Conservation (phyloP, 2,888 invertebrate species). For the Tiphia femorata region DNA sequence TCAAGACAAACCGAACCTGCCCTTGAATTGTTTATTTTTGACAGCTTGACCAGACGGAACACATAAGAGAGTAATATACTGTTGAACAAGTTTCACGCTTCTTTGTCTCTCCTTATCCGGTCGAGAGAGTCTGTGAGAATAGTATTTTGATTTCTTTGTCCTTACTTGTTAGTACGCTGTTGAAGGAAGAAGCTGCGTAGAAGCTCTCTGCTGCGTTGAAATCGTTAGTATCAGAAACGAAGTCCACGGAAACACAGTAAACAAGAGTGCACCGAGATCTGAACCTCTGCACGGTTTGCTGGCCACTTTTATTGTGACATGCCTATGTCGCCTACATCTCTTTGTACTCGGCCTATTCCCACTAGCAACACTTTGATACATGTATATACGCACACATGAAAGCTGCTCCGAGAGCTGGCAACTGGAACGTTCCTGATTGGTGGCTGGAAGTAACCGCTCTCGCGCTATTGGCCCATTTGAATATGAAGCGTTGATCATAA, state of each 20-base stretch:
- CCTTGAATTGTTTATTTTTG: too few species aligned
- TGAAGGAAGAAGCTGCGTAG: constrained; percentile 17
- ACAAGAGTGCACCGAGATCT: constrained; percentile 39
- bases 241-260: constrained; percentile 24
- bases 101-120: not conserved
- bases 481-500: too few species aligned
- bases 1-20: too few species aligned
- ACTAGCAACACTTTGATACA: constrained; percentile 17
- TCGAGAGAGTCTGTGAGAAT: not conserved
- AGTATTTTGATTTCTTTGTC: not conserved
- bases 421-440: constrained; percentile 5
- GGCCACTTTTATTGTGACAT: constrained; percentile 55
- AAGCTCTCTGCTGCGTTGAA: not conserved
- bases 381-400: not conserved
- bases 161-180: not conserved
- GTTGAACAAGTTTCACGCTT: not conserved
- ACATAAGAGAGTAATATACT: too few species aligned
- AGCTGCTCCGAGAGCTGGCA: not conserved
- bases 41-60: too few species aligned
- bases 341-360: constrained; percentile 33
- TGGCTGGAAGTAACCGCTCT: not conserved
- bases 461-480: constrained; percentile 23
- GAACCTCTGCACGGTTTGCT: constrained; percentile 44
- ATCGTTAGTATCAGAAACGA: constrained; percentile 11
- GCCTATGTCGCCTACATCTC: constrained; percentile 19